Evolutionary conservation across 2,113 vertebrate species (phyloP), one percentile per base, ranked within the genome.

Genomic region (Ophthalmotilapia sp.): DNA sequence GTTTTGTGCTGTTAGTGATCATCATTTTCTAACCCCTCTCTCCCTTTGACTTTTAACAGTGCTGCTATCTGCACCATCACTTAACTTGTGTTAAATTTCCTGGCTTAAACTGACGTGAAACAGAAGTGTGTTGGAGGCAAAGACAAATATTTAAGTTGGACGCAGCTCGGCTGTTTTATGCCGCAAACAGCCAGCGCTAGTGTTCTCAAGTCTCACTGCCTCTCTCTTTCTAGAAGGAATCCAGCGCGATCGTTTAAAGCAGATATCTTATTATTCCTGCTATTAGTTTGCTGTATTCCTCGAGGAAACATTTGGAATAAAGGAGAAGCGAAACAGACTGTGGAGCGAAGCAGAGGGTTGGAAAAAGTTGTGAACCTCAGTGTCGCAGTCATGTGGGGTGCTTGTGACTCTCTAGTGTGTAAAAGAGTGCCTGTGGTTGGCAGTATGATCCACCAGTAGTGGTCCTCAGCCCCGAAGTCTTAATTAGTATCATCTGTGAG

Each of bases 91-190:
- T 90, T 88, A 65, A 81, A 88, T 91, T 84, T 92, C 90, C 88
- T 86, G 79, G 88, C 87, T 68, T 49, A 53, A 92, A 58, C 82
- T 42, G 23, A 80, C 13, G 23, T 36, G 80, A 75, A 86, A 84
- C 86, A 82, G 70, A 91, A 92, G 93, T 91, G 91, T 88, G 90
- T 93, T 87, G 73, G 15, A 89, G 89, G 87, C 77, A 81, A 94
- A 93, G 91, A 33, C 90, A 95, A 95, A 95, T 94, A 95, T 95
- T 95, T 88, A 89, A 88, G 89, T 92, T 94, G 90, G 94, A 91
- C 85, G 2, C 82, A 31, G 55, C 36, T 80, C 29, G 79, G 84
- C 42, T 70, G 26, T 92, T 92, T 91, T 89, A 83, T 17, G 83
- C 83, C 88, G 79, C 29, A 17, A 80, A 83, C 68, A 47, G 75